phyloP scores from a whole-genome alignment of 2,888 invertebrate genomes.

The Gandaritis pyraliata region DNA sequence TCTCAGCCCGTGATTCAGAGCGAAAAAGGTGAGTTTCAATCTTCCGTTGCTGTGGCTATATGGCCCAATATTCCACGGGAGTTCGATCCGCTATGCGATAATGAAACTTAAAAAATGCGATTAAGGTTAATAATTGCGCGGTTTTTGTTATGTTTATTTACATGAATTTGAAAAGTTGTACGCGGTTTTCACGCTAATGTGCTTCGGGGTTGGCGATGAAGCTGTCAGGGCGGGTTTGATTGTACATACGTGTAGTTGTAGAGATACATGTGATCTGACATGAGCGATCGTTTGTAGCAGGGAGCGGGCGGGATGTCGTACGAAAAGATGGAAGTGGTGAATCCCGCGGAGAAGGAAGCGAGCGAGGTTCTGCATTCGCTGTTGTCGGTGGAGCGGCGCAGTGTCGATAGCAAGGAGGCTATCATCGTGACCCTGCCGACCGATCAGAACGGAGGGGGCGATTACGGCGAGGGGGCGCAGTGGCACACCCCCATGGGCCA shows the following conservation, averaged over 20 bases:
- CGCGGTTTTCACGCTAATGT: slow-evolving; percentile 78
- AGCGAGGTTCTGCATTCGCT: slow-evolving; percentile 88
- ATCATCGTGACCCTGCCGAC: slow-evolving; percentile 78
- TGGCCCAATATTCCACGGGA: slow-evolving; percentile 86
- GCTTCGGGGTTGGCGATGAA: slow-evolving; percentile 60
- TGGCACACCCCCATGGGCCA: slow-evolving; percentile 86
- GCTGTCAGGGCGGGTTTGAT: slow-evolving; percentile 74
- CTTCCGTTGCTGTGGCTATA: slow-evolving; percentile 83
- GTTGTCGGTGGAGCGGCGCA: slow-evolving; percentile 87
- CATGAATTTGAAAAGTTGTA: slow-evolving; percentile 82
- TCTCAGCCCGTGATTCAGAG: slow-evolving; percentile 59
- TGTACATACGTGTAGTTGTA: slow-evolving; percentile 78
- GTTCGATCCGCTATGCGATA: slow-evolving; percentile 85
- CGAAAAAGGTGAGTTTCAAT: slow-evolving; percentile 82
- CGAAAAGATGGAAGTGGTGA: slow-evolving; percentile 86
- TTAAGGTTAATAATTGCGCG: slow-evolving; percentile 86
- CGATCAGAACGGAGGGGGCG: slow-evolving; percentile 76
- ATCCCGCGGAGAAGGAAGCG: slow-evolving; percentile 88
- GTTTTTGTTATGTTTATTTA: slow-evolving; percentile 85
- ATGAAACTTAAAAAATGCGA: slow-evolving; percentile 86
- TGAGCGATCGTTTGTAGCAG: slow-evolving; percentile 77
- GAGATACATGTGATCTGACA: slow-evolving; percentile 80
- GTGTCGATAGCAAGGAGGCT: slow-evolving; percentile 84
- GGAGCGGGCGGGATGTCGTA: slow-evolving; percentile 74
- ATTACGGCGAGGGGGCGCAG: slow-evolving; percentile 83